Evolutionary conservation across 2,113 vertebrate genomes (phyloP).

Genomic region (Plestiodon gilberti): DNA sequence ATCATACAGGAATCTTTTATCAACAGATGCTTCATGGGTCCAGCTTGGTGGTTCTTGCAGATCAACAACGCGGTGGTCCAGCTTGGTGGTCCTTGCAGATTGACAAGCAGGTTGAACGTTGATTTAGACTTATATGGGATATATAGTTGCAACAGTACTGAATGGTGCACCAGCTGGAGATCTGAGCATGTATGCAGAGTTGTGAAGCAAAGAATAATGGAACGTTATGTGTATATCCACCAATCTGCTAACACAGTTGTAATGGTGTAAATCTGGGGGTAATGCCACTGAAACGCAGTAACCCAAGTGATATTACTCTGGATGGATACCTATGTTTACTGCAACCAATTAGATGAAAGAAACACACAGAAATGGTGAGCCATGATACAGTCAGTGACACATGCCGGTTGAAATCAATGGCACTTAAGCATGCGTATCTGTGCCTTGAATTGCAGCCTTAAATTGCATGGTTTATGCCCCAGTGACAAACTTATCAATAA

Average conservation of each 20-base stretch:
- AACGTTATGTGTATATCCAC: background rate
- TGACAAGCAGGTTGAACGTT: slow-evolving; percentile 31
- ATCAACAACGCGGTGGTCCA: too few species aligned
- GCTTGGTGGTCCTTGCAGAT: slow-evolving; percentile 23
- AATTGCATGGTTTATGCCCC: slow-evolving; percentile 6
- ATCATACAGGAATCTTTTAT: slow-evolving; percentile 60
- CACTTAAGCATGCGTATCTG: background rate
- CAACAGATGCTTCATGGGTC: slow-evolving; percentile 39
- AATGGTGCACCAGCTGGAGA: background rate
- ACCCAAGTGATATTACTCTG: background rate
- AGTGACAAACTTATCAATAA: background rate
- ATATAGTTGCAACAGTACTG: background rate
- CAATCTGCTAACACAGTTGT: background rate
- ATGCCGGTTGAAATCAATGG: background rate
- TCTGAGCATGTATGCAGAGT: background rate
- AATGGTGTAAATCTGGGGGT: background rate
- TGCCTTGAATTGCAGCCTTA: background rate
- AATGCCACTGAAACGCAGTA: background rate
- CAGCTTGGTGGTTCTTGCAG: slow-evolving; percentile 43
- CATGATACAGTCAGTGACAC: background rate
- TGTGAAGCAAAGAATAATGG: background rate
- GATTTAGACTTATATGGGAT: slow-evolving; percentile 1
- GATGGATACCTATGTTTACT: background rate
- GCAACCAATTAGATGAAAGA: background rate
- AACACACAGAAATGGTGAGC: background rate